Base-by-base conservation (phyloP, 2,113 vertebrate genomes). In the Mustela lutreola region DNA sequence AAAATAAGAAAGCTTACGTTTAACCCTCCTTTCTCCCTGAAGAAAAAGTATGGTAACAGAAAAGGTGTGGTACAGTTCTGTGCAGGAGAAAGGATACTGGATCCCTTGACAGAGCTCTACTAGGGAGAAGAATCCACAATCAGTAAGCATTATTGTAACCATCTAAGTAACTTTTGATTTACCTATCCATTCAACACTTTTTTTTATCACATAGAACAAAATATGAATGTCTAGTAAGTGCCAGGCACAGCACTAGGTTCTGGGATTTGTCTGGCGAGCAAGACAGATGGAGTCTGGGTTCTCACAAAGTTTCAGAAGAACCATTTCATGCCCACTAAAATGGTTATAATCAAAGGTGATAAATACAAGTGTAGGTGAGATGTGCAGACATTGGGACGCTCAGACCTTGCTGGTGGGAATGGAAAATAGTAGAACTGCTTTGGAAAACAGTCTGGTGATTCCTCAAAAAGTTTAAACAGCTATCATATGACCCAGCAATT, bases 1-100 rank as follows among this genome's bases (percentile, higher is more conserved):
- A 94, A 95, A 95, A 48, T 12, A 67, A 89, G 71, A 85, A 96
- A 82, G 24, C 11, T 91, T 94, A 71, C 39, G 48, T 93, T 92
- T 89, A 95, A 45, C 75, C 18, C 39, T 83, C 12, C n/a, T 83
- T 92, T 33, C 6, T 95, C 93, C 36, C 15, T 65, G 60, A 91
- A 96, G 60, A 96, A 86, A 88, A 28, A 93, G 71, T 84, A 15
- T 80, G 11, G 26, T 50, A 79, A 73, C 33, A 90, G 42, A 89
- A 96, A 67, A 73, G 24, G n/a, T 1, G 6, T 79, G 24, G 33
- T 90, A 82, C n/a, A 48, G 28, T 67, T 56, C 70, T 53, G 21
- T 15, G 42, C 56, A 93, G 26, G 60, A 75, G 82, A 89, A 83
- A 70, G 42, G 21, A 33, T 42, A 15, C 58, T 58, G 70, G 39